These are phyloP conservation scores for Bactericera cockerelli DNA, from an alignment of 1,140 invertebrate genomes.

Conservation along the genomic window DNA sequence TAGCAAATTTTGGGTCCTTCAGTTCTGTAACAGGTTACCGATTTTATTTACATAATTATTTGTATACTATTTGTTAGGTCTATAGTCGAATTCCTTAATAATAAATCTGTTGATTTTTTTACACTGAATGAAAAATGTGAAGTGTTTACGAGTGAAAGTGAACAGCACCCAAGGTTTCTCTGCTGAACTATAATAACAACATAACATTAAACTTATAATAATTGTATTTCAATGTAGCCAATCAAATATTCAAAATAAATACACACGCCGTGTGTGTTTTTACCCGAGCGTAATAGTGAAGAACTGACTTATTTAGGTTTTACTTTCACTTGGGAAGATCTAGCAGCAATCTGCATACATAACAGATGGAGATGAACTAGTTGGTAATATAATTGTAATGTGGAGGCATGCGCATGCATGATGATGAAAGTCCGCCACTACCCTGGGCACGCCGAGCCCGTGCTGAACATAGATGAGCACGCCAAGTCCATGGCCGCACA, in stretches of 20 bases:
- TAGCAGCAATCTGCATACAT: not conserved
- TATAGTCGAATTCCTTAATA: constrained; percentile 7
- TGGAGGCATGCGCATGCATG: not conserved
- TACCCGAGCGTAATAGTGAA: not conserved
- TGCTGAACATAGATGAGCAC: not conserved
- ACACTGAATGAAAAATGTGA: not conserved
- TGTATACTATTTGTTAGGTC: no score
- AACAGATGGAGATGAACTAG: constrained; percentile 5
- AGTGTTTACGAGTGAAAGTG: constrained; percentile 3
- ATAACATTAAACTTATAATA: not conserved
- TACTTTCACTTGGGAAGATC: constrained; percentile 1
- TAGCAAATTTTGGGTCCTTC: no score
- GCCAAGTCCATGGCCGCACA: constrained; percentile 49
- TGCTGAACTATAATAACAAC: not conserved
- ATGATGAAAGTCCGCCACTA: constrained; percentile 65
- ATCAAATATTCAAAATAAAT: not conserved
- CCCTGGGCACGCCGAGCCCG: constrained; percentile 51
- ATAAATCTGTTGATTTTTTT: constrained; percentile 15
- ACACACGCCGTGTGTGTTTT: not conserved
- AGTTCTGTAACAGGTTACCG: no score
- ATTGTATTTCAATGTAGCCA: constrained; percentile 1
- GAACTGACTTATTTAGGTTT: not conserved
- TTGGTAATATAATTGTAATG: not conserved
- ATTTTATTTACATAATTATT: no score
- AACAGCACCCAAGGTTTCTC: constrained; percentile 9